These are phyloP conservation scores for Microctonus hyperodae DNA, from an alignment of 2,888 invertebrate genomes.

Conservation along the genomic window DNA sequence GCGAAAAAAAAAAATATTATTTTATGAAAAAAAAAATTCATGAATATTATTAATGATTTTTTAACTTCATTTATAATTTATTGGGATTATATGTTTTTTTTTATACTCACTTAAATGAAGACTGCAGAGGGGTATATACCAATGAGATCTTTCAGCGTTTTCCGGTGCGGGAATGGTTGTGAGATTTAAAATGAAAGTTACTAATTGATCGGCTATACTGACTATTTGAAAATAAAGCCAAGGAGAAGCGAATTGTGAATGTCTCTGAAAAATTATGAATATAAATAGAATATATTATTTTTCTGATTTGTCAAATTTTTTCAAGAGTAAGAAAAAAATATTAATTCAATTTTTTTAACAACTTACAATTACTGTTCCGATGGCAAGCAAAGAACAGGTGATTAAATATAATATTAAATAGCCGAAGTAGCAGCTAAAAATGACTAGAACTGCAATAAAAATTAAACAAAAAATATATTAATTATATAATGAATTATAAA, in stretches of 20 bases:
- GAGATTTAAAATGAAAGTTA: constrained; percentile 51
- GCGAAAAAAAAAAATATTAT: constrained; percentile 16
- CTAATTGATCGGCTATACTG: constrained; percentile 56
- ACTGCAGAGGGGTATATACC: constrained; percentile 54
- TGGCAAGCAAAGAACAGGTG: constrained; percentile 53
- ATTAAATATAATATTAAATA: constrained; percentile 50
- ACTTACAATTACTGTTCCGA: constrained; percentile 57
- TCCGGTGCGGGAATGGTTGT: constrained; percentile 43
- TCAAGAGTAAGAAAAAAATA: neutral
- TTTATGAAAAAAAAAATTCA: neutral
- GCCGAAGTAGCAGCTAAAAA: constrained; percentile 49
- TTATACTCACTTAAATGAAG: constrained; percentile 53
- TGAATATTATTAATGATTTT: neutral
- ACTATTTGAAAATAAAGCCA: constrained; percentile 60
- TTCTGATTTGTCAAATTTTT: constrained; percentile 40
- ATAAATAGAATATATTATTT: constrained; percentile 1
- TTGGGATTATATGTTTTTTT: neutral
- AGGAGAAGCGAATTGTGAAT: constrained; percentile 51
- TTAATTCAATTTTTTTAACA: neutral
- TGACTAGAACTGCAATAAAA: constrained; percentile 48
- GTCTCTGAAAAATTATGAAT: constrained; percentile 49
- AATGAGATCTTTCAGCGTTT: constrained; percentile 44
- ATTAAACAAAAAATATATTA: constrained; percentile 20
- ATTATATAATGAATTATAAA: neutral
- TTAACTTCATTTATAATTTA: constrained; percentile 6